phyloP scores from a whole-genome alignment of 2,888 invertebrate genomes.

The Copidosoma aretas region DNA sequence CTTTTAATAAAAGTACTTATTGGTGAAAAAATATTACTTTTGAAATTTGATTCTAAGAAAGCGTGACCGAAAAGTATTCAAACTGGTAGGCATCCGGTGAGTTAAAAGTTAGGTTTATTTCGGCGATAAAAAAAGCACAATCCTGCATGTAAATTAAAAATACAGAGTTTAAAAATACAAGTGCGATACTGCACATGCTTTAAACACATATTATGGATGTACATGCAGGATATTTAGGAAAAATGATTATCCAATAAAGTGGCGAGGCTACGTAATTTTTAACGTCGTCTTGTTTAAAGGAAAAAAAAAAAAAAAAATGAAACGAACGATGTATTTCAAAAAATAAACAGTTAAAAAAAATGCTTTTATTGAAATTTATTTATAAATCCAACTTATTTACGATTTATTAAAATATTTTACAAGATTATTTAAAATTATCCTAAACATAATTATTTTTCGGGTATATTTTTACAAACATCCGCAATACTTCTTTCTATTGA shows the following conservation, averaged over 20 bases:
- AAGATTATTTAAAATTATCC: neutral
- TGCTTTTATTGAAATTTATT: slow-evolving; percentile 5
- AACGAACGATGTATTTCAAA: slow-evolving; percentile 35
- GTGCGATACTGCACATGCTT: neutral
- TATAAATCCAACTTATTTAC: slow-evolving; percentile 11
- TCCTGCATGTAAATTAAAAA: slow-evolving; percentile 21
- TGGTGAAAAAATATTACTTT: too few species aligned
- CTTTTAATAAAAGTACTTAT: too few species aligned
- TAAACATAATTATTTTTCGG: too few species aligned
- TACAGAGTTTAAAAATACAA: slow-evolving; percentile 1
- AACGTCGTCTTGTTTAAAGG: slow-evolving; percentile 26
- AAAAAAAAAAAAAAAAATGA: slow-evolving; percentile 16
- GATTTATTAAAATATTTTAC: neutral
- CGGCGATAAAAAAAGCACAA: slow-evolving; percentile 14
- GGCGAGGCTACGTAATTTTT: slow-evolving; percentile 29
- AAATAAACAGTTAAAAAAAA: slow-evolving; percentile 35
- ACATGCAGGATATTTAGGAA: slow-evolving; percentile 31
- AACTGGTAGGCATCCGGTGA: neutral
- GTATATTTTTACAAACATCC: too few species aligned
- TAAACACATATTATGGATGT: too few species aligned
- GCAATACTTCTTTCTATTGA: too few species aligned
- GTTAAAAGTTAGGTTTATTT: slow-evolving; percentile 6
- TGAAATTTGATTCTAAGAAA: too few species aligned
- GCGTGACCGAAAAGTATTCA: too few species aligned
- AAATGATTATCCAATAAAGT: slow-evolving; percentile 27